A percentile compares a stretch with the other conserved stretches of the same genome.
Conservation (phyloP, 2,888 invertebrate genomes). For the Agonopterix heracliana region DNA sequence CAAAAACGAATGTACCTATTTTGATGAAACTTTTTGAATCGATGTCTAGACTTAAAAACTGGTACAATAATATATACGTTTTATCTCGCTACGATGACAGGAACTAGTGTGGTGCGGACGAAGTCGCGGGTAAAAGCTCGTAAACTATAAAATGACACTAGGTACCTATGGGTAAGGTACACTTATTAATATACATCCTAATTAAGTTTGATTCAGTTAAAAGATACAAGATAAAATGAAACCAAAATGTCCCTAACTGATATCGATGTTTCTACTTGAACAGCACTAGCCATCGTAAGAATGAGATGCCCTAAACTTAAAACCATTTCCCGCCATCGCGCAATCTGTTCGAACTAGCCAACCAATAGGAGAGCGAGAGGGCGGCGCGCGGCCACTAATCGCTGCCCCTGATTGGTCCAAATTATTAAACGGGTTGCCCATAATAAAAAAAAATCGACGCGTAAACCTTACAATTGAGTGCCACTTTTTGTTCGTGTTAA, state of each 20-base stretch:
- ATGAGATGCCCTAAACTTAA: conserved; percentile 69
- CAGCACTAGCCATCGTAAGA: conserved; percentile 53
- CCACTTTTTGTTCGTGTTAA: conserved; percentile 70
- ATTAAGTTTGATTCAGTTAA: too few species aligned
- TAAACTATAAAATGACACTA: too few species aligned
- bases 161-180: too few species aligned
- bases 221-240: too few species aligned
- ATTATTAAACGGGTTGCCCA: conserved; percentile 66
- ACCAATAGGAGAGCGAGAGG: conserved; percentile 59
- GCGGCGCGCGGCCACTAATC: conserved; percentile 50
- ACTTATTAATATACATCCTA: too few species aligned
- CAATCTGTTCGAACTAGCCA: conserved; percentile 54
- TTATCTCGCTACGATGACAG: too few species aligned
- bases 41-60: too few species aligned
- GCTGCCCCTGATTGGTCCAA: conserved; percentile 52
- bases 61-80: too few species aligned
- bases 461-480: conserved; percentile 71
- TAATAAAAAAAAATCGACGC: conserved; percentile 53
- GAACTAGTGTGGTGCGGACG: too few species aligned
- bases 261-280: not conserved
- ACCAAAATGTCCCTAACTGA: not conserved
- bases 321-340: conserved; percentile 72
- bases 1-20: too few species aligned
- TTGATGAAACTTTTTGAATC: too few species aligned
- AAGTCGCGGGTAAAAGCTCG: too few species aligned